Evolutionary conservation across 1,140 invertebrate genomes (phyloP).

Genomic region (Lethocerus indicus): DNA sequence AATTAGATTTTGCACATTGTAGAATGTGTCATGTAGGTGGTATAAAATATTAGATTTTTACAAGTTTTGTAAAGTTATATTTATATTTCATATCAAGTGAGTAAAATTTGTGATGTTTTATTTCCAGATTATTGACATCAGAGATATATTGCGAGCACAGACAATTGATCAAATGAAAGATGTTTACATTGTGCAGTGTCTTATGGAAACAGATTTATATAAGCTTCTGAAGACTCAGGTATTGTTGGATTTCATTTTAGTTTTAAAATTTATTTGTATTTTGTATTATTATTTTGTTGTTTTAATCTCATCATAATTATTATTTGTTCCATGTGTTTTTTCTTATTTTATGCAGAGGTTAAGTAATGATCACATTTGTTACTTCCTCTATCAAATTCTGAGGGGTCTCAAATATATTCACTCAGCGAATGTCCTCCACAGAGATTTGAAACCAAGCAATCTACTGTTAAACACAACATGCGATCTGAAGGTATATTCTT

Average conservation of each 20-base stretch:
- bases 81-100: no score
- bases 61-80: no score
- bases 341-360: constrained; percentile 56
- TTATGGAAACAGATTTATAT: constrained; percentile 99
- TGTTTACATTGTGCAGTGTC: constrained; percentile 99
- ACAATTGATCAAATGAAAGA: constrained; percentile 98
- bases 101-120: no score
- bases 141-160: constrained; percentile 89
- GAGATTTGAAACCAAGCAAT: constrained; percentile 98
- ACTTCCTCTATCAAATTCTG: constrained; percentile 99
- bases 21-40: no score
- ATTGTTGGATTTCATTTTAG: constrained; percentile 17
- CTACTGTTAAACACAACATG: constrained; percentile 96
- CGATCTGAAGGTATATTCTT: constrained; percentile 87
- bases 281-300: background rate
- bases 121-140: constrained; percentile 95
- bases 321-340: background rate
- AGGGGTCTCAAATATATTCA: constrained; percentile 98
- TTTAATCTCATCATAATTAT: constrained; percentile 1
- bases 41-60: no score
- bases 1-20: no score
- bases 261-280: background rate
- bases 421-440: constrained; percentile 96
- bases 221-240: constrained; percentile 98
- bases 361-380: constrained; percentile 99